A percentile compares a stretch with the other conserved stretches of the same genome.
These are phyloP conservation scores for Hippocampus guttulatus DNA, from an alignment of 2,113 vertebrate genomes.

Conservation along the genomic window DNA sequence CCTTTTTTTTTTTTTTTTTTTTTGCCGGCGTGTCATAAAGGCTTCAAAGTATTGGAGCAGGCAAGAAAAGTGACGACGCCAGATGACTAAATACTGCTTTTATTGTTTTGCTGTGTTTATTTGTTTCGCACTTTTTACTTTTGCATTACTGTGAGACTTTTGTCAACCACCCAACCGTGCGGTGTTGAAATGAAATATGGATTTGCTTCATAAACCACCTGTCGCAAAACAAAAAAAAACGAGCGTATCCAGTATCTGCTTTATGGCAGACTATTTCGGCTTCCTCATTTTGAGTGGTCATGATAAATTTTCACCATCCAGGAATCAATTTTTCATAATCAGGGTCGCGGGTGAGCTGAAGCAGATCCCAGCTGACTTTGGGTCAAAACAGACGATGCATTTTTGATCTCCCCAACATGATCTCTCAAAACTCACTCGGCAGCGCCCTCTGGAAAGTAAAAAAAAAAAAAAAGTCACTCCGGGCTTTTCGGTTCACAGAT, in stretches of 20 bases:
- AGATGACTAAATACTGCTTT: not conserved
- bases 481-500: too few relatives aligned
- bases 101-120: not conserved
- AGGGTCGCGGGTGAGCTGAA: too few relatives aligned
- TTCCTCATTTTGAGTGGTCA: not conserved
- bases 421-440: too few relatives aligned
- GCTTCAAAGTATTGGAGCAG: not conserved
- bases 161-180: not conserved
- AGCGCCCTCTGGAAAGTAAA: too few relatives aligned
- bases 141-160: conserved; percentile 3
- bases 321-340: too few relatives aligned
- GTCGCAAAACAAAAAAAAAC: too few relatives aligned
- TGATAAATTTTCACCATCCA: not conserved
- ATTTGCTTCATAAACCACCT: not conserved
- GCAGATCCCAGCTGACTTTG: too few relatives aligned
- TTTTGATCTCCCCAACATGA: too few relatives aligned
- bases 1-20: not conserved
- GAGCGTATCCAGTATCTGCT: too few relatives aligned
- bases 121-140: not conserved
- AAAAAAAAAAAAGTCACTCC: too few relatives aligned
- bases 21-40: not conserved
- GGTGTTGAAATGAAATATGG: not conserved
- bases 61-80: not conserved
- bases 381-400: too few relatives aligned
- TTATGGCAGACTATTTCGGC: not conserved